phyloP scores from a whole-genome alignment of 2,888 invertebrate species.

The Leucophenga maculata region DNA sequence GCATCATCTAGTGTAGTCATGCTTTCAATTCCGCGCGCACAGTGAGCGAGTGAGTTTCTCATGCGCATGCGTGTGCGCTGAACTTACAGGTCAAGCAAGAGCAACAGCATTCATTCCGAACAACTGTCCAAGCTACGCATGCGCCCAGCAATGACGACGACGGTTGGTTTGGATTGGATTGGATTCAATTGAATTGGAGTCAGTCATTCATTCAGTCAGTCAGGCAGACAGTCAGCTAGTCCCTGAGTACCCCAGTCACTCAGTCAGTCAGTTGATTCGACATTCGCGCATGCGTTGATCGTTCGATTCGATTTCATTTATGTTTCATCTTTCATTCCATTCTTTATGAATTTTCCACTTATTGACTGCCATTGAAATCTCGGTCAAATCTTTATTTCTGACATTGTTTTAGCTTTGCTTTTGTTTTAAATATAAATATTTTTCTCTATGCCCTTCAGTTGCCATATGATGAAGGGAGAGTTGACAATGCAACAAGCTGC shows the following conservation, averaged over 20 bases:
- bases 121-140: neutral
- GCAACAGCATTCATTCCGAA: neutral
- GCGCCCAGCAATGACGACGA: slow-evolving; percentile 7
- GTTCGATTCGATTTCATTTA: slow-evolving; percentile 1
- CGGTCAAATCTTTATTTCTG: slow-evolving; percentile 23
- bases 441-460: no score
- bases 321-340: slow-evolving; percentile 1
- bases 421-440: slow-evolving; percentile 7
- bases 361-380: slow-evolving; percentile 21
- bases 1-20: slow-evolving; percentile 34
- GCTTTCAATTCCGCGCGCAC: neutral
- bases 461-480: no score
- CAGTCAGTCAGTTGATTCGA: neutral
- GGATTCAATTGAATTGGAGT: neutral
- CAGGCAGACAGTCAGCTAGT: slow-evolving; percentile 28
- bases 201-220: neutral
- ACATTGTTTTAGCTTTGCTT: slow-evolving; percentile 12
- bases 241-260: neutral
- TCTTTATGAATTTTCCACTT: slow-evolving; percentile 13
- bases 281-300: neutral
- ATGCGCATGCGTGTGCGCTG: slow-evolving; percentile 59
- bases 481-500: no score
- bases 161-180: no score
- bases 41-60: slow-evolving; percentile 12
- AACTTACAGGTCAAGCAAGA: slow-evolving; percentile 56